Percentiles rank a stretch among this genome's conserved stretches.
Evolutionary conservation across 2,113 vertebrate genomes (phyloP).

Genomic region (Perca flavescens): DNA sequence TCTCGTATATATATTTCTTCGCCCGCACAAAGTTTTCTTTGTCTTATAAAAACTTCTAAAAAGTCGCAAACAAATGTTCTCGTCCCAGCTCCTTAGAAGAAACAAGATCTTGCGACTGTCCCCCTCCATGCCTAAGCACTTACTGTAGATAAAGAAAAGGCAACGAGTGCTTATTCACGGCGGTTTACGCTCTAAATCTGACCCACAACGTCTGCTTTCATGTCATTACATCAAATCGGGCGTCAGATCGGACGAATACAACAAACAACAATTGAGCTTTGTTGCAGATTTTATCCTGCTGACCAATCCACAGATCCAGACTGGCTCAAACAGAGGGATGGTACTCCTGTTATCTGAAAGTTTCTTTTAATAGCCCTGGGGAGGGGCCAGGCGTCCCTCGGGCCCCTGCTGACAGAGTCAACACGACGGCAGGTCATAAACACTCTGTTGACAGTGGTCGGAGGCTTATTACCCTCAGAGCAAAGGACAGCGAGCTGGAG

Average conservation of each 20-base stretch:
- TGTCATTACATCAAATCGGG: neutral
- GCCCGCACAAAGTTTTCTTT: conserved; percentile 26
- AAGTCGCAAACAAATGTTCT: conserved; percentile 32
- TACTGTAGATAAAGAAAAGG: neutral
- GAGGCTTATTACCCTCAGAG: conserved; percentile 71
- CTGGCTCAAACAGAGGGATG: conserved; percentile 36
- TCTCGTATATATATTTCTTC: conserved; percentile 59
- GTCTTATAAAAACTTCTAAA: conserved; percentile 52
- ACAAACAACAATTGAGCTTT: neutral
- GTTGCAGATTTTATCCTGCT: conserved; percentile 15
- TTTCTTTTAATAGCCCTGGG: conserved; percentile 72
- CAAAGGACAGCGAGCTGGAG: conserved; percentile 58
- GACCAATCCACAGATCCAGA: conserved; percentile 39
- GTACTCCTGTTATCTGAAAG: conserved; percentile 75
- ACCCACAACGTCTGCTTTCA: conserved; percentile 2
- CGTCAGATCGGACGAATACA: neutral
- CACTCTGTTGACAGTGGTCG: conserved; percentile 75
- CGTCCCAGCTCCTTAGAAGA: neutral
- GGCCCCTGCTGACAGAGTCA: conserved; percentile 78
- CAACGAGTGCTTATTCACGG: neutral
- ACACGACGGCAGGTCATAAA: conserved; percentile 81
- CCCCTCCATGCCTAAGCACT: neutral
- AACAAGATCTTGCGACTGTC: neutral
- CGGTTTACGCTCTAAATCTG: neutral
- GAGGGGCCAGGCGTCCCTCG: conserved; percentile 35